Evolutionary conservation across 2,113 vertebrate species (phyloP), one percentile per base, ranked within the genome.

Genomic region (Epinephelus fuscoguttatus): DNA sequence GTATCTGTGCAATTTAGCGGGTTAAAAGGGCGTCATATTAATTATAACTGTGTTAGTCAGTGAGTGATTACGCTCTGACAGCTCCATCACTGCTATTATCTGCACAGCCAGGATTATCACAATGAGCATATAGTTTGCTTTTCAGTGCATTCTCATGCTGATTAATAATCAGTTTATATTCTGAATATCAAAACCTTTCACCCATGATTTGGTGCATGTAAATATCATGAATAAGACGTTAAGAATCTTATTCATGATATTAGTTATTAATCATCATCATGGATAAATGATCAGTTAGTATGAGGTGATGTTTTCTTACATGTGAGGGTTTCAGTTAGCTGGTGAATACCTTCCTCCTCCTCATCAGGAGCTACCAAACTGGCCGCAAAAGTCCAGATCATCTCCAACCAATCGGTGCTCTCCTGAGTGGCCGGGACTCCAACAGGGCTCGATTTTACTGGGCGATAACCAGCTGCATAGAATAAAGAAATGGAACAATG

Each of bases 271-370:
- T 71, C 3, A 50, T 27, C 2, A 10, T 45, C 1, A 3, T 55
- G 6, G 23, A 18, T 17, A 25, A 27, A 70, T 77, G 71, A 78
- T 57, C 55, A 52, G 52, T 85, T 50, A 64, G 52, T 68, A 70
- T 75, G 78, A 86, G 85, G 25, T 77, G 87, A 85, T 84, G 86
- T 66, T 75, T 76, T 88, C 94, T 94, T 94, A 94, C 94, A 87
- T 93, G 94, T 91, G 84, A 94, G 56, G 80, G 85, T 82, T 82
- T 94, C 89, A 57, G 88, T 93, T 87, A 93, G 89, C 87, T 55
- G 94, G 53, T 94, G 93, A 94, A 94, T 93, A 94, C 93, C 94
- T 94, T 94, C 92, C 91, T 94, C 93, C 30, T 93, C 92, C 9
- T 92, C 92, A 63, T 94, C 93, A 0, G 94, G 94, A n/a, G 94